Evolutionary conservation across 2,888 invertebrate genomes (phyloP).

Genomic region (Scaptomyza flava): DNA sequence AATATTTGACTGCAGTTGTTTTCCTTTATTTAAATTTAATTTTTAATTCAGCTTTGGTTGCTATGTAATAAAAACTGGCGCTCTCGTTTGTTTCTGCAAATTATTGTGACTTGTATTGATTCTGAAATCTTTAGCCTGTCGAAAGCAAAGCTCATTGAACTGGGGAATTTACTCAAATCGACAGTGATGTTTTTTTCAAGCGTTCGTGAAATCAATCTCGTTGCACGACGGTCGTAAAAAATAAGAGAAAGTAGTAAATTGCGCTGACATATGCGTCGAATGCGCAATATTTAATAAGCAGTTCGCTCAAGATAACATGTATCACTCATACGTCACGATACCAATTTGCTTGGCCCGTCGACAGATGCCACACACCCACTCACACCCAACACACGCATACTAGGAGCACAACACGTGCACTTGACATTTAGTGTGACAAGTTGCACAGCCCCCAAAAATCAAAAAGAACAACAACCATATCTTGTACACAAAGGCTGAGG

Average conservation of each 20-base stretch:
- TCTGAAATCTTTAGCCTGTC: constrained; percentile 24
- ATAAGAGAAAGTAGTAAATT: constrained; percentile 35
- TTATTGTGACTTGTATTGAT: constrained; percentile 67
- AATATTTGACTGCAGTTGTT: constrained; percentile 15
- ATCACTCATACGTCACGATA: constrained; percentile 74
- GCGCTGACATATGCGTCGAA: constrained; percentile 58
- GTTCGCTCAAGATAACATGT: constrained; percentile 57
- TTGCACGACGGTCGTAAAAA: constrained; percentile 47
- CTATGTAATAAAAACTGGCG: constrained; percentile 10
- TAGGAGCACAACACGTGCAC: constrained; percentile 64
- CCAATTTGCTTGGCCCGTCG: constrained; percentile 41
- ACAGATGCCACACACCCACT: constrained; percentile 27
- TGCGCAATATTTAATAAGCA: constrained; percentile 75
- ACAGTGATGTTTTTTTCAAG: constrained; percentile 11
- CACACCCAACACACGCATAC: not conserved
- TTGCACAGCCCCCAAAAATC: constrained; percentile 28
- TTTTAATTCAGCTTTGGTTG: constrained; percentile 20
- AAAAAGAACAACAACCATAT: constrained; percentile 18
- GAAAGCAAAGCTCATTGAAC: constrained; percentile 2
- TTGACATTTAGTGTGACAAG: constrained; percentile 75
- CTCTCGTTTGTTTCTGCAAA: constrained; percentile 44
- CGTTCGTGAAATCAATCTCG: constrained; percentile 52
- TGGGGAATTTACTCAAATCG: constrained; percentile 1
- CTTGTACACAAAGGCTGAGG: constrained; percentile 6
- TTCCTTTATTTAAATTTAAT: constrained; percentile 5